These are phyloP conservation scores for Vollenhovia emeryi DNA, from an alignment of 1,140 invertebrate species.

Conservation along the genomic window DNA sequence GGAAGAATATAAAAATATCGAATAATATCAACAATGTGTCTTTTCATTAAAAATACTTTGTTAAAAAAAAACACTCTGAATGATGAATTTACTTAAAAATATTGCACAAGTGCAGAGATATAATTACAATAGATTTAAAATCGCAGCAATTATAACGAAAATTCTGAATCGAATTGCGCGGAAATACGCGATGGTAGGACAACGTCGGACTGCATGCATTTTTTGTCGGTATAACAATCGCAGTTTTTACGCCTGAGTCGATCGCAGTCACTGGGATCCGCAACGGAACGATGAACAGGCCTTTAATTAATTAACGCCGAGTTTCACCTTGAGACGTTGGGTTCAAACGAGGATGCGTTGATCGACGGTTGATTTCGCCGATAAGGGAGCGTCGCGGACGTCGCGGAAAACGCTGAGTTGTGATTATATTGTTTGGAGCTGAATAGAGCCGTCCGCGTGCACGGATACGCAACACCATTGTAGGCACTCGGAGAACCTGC, in stretches of 20 bases:
- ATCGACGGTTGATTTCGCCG: slow-evolving; percentile 74
- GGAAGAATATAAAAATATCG: not conserved
- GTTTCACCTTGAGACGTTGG: slow-evolving; percentile 63
- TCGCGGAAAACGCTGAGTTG: slow-evolving; percentile 79
- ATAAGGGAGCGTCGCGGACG: slow-evolving; percentile 69
- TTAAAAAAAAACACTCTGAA: not conserved
- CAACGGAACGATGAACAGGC: slow-evolving; percentile 44
- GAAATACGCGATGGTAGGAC: not conserved
- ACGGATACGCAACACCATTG: slow-evolving; percentile 74
- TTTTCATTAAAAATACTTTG: not conserved
- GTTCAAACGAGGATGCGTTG: slow-evolving; percentile 65
- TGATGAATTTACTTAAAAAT: not conserved
- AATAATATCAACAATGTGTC: not conserved
- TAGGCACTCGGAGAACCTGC: slow-evolving; percentile 65
- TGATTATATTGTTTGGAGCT: slow-evolving; percentile 80
- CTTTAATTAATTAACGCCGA: slow-evolving; percentile 73
- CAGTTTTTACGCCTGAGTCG: slow-evolving; percentile 11
- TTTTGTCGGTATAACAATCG: not conserved
- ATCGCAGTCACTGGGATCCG: not conserved
- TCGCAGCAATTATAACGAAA: not conserved
- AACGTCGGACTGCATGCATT: not conserved
- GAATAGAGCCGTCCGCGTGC: slow-evolving; percentile 79
- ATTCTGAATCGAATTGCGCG: not conserved
- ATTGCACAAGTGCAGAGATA: not conserved
- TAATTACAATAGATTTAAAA: not conserved